phyloP scores from a whole-genome alignment of 2,888 invertebrate genomes.

The Tholera decimalis region DNA sequence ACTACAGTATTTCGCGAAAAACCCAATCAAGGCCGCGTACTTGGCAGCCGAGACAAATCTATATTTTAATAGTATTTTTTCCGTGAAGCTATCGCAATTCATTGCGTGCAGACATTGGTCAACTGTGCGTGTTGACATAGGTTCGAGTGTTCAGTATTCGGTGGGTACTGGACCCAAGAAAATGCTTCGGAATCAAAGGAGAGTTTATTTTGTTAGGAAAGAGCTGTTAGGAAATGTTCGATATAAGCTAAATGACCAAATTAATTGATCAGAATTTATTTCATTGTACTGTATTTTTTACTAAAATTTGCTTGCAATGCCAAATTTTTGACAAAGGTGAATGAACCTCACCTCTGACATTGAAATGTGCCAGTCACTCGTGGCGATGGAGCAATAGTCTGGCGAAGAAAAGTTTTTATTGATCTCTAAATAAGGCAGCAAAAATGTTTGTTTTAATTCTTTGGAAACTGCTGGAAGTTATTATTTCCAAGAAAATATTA shows the following conservation, averaged over 20 bases:
- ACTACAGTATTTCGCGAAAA: slow-evolving; percentile 80
- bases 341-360: slow-evolving; percentile 47
- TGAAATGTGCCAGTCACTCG: slow-evolving; percentile 51
- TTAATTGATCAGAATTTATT: slow-evolving; percentile 14
- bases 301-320: slow-evolving; percentile 13
- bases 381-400: slow-evolving; percentile 41
- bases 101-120: slow-evolving; percentile 81
- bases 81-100: slow-evolving; percentile 74
- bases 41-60: slow-evolving; percentile 87
- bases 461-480: not conserved
- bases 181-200: slow-evolving; percentile 40
- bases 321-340: slow-evolving; percentile 46
- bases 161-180: slow-evolving; percentile 43
- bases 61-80: slow-evolving; percentile 80
- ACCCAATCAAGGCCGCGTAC: slow-evolving; percentile 81
- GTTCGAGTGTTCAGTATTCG: slow-evolving; percentile 58
- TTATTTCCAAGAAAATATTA: not conserved
- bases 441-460: not conserved
- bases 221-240: slow-evolving; percentile 12
- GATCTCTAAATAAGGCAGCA: slow-evolving; percentile 11
- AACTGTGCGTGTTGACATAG: slow-evolving; percentile 79
- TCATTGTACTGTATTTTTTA: slow-evolving; percentile 7
- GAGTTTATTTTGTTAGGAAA: slow-evolving; percentile 14
- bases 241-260: slow-evolving; percentile 19
- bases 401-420: slow-evolving; percentile 26